Percentiles rank a stretch among this genome's conserved stretches.
Conservation (phyloP, 2,797 vertebrate genomes). For the Nannoperca australis region DNA sequence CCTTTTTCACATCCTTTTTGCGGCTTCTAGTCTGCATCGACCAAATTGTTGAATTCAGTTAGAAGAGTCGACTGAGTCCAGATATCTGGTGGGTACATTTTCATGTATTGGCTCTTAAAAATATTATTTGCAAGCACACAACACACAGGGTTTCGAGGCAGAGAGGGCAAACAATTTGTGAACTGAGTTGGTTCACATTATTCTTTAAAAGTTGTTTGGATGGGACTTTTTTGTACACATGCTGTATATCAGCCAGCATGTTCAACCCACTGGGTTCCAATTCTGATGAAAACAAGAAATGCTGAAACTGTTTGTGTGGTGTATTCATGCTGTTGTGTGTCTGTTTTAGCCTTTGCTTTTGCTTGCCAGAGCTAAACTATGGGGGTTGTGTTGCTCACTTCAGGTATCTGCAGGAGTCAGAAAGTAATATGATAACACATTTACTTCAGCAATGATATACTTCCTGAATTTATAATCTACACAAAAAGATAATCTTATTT, state of each 20-base stretch:
- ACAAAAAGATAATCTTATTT: not conserved
- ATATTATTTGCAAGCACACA: constrained; percentile 48
- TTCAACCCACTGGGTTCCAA: constrained; percentile 39
- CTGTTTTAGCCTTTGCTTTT: constrained; percentile 19
- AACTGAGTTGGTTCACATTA: constrained; percentile 60
- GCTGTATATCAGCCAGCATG: constrained; percentile 40
- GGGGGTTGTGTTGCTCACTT: constrained; percentile 29
- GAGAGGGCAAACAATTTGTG: constrained; percentile 66
- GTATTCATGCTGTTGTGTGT: constrained; percentile 12
- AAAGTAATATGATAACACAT: constrained; percentile 5
- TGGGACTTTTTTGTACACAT: constrained; percentile 50
- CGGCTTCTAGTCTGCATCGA: constrained; percentile 8
- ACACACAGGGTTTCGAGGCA: constrained; percentile 47
- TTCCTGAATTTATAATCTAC: constrained; percentile 7
- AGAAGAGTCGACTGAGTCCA: constrained; percentile 21
- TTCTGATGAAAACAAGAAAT: constrained; percentile 51
- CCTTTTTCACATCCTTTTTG: not conserved
- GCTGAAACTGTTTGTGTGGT: constrained; percentile 33
- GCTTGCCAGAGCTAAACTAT: constrained; percentile 25
- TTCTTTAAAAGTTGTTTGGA: constrained; percentile 57
- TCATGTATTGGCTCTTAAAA: constrained; percentile 44
- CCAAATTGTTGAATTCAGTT: constrained; percentile 22
- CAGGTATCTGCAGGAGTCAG: constrained; percentile 23
- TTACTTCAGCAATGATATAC: constrained; percentile 8
- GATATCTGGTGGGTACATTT: constrained; percentile 34